phyloP scores from a whole-genome alignment of 1,140 invertebrate genomes.

The Trichonephila clavata region DNA sequence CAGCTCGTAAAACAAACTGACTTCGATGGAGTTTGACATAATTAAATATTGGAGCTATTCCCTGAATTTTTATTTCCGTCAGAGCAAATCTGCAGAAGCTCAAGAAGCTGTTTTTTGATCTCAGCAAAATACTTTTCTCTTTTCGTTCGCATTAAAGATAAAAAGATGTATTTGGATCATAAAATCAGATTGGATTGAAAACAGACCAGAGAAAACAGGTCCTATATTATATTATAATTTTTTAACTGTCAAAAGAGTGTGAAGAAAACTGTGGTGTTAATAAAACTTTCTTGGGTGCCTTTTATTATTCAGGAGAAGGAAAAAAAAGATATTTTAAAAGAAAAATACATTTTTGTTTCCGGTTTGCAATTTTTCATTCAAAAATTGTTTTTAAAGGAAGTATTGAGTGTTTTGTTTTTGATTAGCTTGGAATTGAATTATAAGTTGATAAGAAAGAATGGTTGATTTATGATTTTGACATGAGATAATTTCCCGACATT shows the following conservation, averaged over 20 bases:
- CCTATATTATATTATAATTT: constrained; percentile 22
- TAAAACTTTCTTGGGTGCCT: background rate
- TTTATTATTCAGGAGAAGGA: background rate
- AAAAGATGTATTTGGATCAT: constrained; percentile 9
- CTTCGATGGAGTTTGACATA: constrained; percentile 46
- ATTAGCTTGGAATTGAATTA: no score
- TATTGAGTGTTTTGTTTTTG: no score
- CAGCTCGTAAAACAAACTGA: constrained; percentile 50
- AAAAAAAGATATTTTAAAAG: background rate
- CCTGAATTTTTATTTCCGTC: constrained; percentile 18
- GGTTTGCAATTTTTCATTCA: background rate
- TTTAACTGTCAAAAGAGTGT: background rate
- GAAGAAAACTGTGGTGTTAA: background rate
- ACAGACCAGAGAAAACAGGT: background rate
- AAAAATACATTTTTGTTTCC: background rate
- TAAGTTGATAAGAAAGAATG: no score
- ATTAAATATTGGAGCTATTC: constrained; percentile 63
- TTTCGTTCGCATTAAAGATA: background rate
- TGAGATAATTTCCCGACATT: no score
- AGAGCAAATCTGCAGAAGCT: constrained; percentile 22
- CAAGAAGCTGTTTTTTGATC: constrained; percentile 52
- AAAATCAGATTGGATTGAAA: constrained; percentile 53
- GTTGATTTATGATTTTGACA: no score
- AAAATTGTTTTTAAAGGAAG: no score
- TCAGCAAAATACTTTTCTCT: background rate